Percentiles rank a stretch among this genome's conserved stretches.
Conservation (phyloP, 2,113 vertebrate genomes). For the Trichomycterus rosablanca region DNA sequence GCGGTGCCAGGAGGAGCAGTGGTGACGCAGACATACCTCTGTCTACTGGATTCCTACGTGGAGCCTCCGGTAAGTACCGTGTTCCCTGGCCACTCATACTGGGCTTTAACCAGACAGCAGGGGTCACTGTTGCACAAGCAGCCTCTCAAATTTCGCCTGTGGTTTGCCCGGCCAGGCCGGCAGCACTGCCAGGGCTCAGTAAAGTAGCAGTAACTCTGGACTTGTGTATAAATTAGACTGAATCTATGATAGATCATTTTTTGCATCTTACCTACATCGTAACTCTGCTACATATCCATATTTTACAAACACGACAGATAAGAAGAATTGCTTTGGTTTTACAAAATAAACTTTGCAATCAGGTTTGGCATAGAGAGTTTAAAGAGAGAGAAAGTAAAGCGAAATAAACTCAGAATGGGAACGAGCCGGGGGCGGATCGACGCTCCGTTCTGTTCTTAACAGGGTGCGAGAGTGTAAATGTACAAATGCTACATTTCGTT, state of each 20-base stretch:
- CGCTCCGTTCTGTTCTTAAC: slow-evolving; percentile 26
- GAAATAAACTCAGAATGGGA: slow-evolving; percentile 55
- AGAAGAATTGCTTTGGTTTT: slow-evolving; percentile 74
- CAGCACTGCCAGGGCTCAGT: too few relatives aligned
- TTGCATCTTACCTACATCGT: slow-evolving; percentile 72
- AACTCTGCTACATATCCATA: slow-evolving; percentile 77
- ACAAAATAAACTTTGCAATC: slow-evolving; percentile 66
- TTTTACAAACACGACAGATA: slow-evolving; percentile 56
- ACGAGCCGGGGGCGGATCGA: slow-evolving; percentile 34
- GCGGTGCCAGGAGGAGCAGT: too few relatives aligned
- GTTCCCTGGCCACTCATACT: too few relatives aligned
- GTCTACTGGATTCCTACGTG: too few relatives aligned
- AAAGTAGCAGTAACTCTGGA: slow-evolving; percentile 21
- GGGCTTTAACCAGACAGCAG: too few relatives aligned
- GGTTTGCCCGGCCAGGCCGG: too few relatives aligned
- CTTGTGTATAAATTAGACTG: neutral
- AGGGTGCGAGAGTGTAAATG: slow-evolving; percentile 12
- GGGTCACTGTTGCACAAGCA: too few relatives aligned
- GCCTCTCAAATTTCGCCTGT: too few relatives aligned
- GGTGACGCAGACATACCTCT: too few relatives aligned
- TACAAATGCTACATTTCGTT: slow-evolving; percentile 64
- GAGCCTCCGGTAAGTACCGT: too few relatives aligned
- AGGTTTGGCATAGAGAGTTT: slow-evolving; percentile 75
- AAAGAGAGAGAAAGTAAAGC: slow-evolving; percentile 17
- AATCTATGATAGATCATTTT: slow-evolving; percentile 49